These are phyloP conservation scores for Alligator sinensis DNA, from an alignment of 2,113 vertebrate species.

Conservation along the genomic window DNA sequence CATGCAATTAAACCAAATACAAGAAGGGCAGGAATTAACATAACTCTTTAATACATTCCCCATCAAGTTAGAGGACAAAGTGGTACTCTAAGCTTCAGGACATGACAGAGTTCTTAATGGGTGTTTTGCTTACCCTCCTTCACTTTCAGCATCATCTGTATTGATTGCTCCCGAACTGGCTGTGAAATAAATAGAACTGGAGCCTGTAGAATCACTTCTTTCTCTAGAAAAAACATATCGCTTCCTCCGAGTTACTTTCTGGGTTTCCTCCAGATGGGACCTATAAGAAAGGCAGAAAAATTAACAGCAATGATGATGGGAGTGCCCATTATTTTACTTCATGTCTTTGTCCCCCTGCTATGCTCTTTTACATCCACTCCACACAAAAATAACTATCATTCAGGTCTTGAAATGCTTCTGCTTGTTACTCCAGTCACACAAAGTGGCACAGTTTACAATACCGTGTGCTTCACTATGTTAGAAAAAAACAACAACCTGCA, in stretches of 20 bases:
- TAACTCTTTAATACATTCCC: no score
- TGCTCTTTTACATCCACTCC: rapidly evolving
- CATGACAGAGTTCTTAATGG: no score
- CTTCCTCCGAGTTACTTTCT: conserved; percentile 80
- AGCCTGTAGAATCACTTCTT: conserved; percentile 89
- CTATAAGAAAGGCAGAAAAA: conserved; percentile 70
- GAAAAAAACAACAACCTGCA: rapidly evolving
- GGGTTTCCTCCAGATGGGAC: conserved; percentile 88
- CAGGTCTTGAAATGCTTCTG: rapidly evolving
- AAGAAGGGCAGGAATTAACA: no score
- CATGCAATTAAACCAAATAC: background rate
- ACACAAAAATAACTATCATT: rapidly evolving
- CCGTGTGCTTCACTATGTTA: background rate
- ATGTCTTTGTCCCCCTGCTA: background rate
- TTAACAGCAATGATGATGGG: rapidly evolving
- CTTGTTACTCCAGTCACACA: background rate
- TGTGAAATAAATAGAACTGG: conserved; percentile 95
- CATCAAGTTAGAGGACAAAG: no score
- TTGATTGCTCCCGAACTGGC: conserved; percentile 83
- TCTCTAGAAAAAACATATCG: conserved; percentile 81
- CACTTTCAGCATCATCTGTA: conserved; percentile 88
- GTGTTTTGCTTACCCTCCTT: conserved; percentile 86
- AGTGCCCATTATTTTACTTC: rapidly evolving
- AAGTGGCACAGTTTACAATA: background rate
- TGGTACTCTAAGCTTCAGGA: no score